These are phyloP conservation scores for Glaucomys volans DNA, from an alignment of 2,113 vertebrate species.

Conservation along the genomic window DNA sequence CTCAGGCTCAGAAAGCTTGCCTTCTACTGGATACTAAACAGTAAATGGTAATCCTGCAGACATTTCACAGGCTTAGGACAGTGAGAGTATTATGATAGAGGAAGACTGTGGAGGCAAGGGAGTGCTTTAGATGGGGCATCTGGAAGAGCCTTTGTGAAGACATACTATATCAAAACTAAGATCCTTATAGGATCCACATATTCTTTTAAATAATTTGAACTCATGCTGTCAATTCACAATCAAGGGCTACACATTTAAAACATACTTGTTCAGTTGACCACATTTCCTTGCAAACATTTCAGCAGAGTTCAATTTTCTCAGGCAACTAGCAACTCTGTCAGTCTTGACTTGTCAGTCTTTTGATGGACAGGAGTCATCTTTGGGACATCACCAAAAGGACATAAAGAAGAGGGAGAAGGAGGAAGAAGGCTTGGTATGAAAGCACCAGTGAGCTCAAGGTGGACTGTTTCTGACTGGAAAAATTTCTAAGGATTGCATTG, in stretches of 20 bases:
- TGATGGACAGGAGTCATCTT: neutral
- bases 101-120: fast-evolving
- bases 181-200: neutral
- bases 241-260: neutral
- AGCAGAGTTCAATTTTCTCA: slow-evolving; percentile 11
- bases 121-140: fast-evolving
- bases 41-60: neutral
- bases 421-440: neutral
- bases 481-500: neutral
- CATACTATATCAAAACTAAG: neutral
- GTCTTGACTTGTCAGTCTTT: neutral
- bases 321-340: neutral
- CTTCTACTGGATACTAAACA: neutral
- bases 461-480: neutral
- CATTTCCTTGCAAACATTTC: slow-evolving; percentile 23
- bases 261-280: neutral
- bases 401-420: neutral
- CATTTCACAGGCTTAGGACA: neutral
- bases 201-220: neutral
- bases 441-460: slow-evolving; percentile 3
- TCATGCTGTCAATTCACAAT: neutral
- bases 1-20: neutral
- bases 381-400: slow-evolving; percentile 19
- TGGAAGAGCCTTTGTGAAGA: neutral
- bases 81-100: neutral